These are phyloP conservation scores for Planiliza haematocheilus DNA, from an alignment of 2,113 vertebrate species.

Conservation along the genomic window DNA sequence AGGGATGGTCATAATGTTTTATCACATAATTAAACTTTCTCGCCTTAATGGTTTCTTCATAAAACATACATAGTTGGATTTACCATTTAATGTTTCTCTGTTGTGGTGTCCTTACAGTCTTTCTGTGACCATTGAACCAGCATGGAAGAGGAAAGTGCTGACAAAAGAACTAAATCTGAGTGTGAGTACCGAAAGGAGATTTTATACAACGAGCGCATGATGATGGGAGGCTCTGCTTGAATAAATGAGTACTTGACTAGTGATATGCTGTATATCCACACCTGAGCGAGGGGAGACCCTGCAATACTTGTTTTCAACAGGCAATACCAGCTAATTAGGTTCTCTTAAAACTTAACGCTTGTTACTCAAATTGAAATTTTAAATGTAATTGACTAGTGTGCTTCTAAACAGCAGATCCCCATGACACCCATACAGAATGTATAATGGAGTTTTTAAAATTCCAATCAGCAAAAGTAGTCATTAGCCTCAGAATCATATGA, in stretches of 20 bases:
- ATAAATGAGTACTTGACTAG: not conserved
- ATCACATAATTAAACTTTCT: too few species aligned
- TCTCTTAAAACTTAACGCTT: not conserved
- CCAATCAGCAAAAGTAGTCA: slow-evolving; percentile 1
- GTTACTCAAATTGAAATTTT: not conserved
- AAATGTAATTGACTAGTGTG: not conserved
- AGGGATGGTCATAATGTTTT: too few species aligned
- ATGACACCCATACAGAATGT: slow-evolving; percentile 1
- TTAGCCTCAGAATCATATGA: slow-evolving; percentile 7
- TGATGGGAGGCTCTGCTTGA: slow-evolving; percentile 16
- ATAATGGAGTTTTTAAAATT: slow-evolving; percentile 20
- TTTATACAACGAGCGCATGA: not conserved
- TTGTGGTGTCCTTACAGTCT: not conserved
- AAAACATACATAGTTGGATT: too few species aligned
- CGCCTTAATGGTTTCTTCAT: too few species aligned
- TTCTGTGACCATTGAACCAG: slow-evolving; percentile 1
- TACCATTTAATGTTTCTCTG: too few species aligned
- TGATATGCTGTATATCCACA: not conserved
- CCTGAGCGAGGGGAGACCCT: not conserved
- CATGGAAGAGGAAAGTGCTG: slow-evolving; percentile 22
- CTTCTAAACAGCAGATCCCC: slow-evolving; percentile 10
- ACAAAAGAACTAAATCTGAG: slow-evolving; percentile 19
- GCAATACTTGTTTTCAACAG: not conserved
- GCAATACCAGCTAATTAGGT: not conserved
- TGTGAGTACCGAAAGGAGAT: not conserved